Base-by-base conservation (phyloP, 2,797 vertebrate genomes). In the Myotis myotis region DNA sequence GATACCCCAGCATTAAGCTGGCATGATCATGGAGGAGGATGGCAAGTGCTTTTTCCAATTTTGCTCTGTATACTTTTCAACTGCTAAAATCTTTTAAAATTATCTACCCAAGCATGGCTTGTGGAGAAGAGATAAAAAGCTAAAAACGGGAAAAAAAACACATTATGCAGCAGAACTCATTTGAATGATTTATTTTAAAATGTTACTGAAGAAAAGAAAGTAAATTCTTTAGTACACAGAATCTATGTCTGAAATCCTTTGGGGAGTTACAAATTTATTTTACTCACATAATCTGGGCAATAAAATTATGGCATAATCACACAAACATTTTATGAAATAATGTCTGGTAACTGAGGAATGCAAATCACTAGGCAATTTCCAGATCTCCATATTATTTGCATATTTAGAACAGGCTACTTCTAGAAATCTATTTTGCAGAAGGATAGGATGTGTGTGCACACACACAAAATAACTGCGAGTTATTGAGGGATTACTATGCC, bases 151-250 rank as follows among this genome's bases (percentile, higher is more conserved):
- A 13, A n/a, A 12, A 49, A 93, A 80, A 84, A 49, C 68, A 92
- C 92, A 97, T 97, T 96, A 97, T 96, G 94, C 92, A 94, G 92
- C 76, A 95, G 89, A 89, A 90, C 90, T 97, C 95, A 97, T 96
- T 94, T 95, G 93, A 96, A 97, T 97, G 96, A 97, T 97, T 97
- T 96, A 97, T 96, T 97, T 97, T 91, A 96, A 96, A 96, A 90
- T 19, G 82, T 96, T 97, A 90, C 95, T 84, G 82, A 96, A 96
- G 92, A 96, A 96, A 96, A 96, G 91, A 94, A 97, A 95, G 92
- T 86, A 97, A 96, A 93, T 76, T 96, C 95, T 97, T 95, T 72
- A 93, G 85, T 90, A 88, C n/a, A 72, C 82, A 94, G 88, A 95
- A 93, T 96, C 84, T 96, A 60, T 96, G 93, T 92, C 95, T 96